Percentiles rank a stretch among this genome's conserved stretches.
phyloP scores from a whole-genome alignment of 2,888 invertebrate species.

The Eupsilia transversa region DNA sequence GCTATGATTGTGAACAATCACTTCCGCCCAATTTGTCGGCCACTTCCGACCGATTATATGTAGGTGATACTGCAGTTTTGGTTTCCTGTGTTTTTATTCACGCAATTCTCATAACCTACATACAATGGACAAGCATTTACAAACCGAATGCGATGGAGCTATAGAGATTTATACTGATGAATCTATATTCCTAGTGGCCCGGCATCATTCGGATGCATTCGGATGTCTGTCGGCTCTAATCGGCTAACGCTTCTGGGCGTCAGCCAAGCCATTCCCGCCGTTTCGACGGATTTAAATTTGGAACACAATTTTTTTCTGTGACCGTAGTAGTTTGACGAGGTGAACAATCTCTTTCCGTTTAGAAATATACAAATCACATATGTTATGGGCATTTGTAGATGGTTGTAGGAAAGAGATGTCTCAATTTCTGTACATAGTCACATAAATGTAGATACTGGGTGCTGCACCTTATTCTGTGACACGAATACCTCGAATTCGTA shows the following conservation, averaged over 20 bases:
- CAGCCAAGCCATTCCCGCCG: conserved; percentile 88
- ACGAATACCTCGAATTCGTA: conserved; percentile 79
- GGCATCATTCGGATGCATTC: conserved; percentile 77
- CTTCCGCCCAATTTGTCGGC: conserved; percentile 80
- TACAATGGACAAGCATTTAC: conserved; percentile 27
- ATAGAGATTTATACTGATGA: conserved; percentile 49
- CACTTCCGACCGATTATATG: conserved; percentile 74
- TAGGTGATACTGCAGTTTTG: conserved; percentile 70
- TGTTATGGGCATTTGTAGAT: conserved; percentile 25
- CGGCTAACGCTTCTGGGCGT: conserved; percentile 83
- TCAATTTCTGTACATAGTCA: conserved; percentile 35
- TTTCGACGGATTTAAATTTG: conserved; percentile 87
- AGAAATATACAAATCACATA: conserved; percentile 61
- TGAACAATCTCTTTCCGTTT: conserved; percentile 87
- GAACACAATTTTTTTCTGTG: conserved; percentile 85
- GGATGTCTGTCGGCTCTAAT: conserved; percentile 78
- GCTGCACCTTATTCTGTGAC: conserved; percentile 77
- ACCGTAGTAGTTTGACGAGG: conserved; percentile 84
- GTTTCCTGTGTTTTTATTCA: conserved; percentile 70
- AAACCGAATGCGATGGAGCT: conserved; percentile 21
- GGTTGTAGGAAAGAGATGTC: conserved; percentile 22
- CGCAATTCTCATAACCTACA: conserved; percentile 43
- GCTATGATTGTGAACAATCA: conserved; percentile 74
- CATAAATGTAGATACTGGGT: conserved; percentile 66
- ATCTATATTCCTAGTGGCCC: conserved; percentile 69